phyloP scores from a whole-genome alignment of 30 jellyfish, hydroid and myxozoan species.

The Aurelia aurita complex sp. Pacific region DNA sequence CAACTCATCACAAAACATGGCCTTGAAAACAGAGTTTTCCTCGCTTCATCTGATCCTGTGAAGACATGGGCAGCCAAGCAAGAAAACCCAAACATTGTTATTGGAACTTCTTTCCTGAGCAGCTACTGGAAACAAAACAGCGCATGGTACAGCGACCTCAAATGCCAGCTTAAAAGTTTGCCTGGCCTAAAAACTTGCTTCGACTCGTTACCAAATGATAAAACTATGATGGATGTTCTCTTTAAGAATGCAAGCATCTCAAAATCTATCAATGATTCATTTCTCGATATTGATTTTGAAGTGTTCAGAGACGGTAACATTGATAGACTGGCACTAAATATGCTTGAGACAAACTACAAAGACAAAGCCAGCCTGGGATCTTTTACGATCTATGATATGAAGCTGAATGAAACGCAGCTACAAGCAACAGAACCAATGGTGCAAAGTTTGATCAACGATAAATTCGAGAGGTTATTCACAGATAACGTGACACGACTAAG shows the following conservation, averaged over 20 bases:
- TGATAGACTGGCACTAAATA: too few relatives aligned
- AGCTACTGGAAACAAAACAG: slow-evolving; percentile 36
- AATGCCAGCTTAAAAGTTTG: slow-evolving; percentile 21
- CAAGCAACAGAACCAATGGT: too few relatives aligned
- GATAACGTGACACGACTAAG: too few relatives aligned
- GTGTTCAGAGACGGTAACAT: slow-evolving; percentile 47
- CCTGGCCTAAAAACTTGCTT: slow-evolving; percentile 73
- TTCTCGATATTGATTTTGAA: slow-evolving; percentile 60
- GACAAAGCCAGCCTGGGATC: too few relatives aligned
- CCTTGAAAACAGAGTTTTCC: slow-evolving; percentile 54
- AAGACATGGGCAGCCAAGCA: slow-evolving; percentile 67
- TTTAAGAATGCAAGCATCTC: slow-evolving; percentile 68
- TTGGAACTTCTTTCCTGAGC: slow-evolving; percentile 64
- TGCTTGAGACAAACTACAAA: too few relatives aligned
- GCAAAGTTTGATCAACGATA: too few relatives aligned
- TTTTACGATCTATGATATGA: too few relatives aligned
- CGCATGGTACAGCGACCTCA: slow-evolving; percentile 7
- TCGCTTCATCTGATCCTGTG: slow-evolving; percentile 79
- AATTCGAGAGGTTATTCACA: too few relatives aligned
- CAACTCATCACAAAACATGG: slow-evolving; percentile 56
- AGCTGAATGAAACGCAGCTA: too few relatives aligned
- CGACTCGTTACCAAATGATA: slow-evolving; percentile 54
- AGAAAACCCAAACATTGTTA: slow-evolving; percentile 76
- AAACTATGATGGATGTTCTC: slow-evolving; percentile 49
- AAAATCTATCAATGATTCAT: slow-evolving; percentile 78